Evolutionary conservation across 2,113 vertebrate genomes (phyloP).

Genomic region (Aphyosemion australe): DNA sequence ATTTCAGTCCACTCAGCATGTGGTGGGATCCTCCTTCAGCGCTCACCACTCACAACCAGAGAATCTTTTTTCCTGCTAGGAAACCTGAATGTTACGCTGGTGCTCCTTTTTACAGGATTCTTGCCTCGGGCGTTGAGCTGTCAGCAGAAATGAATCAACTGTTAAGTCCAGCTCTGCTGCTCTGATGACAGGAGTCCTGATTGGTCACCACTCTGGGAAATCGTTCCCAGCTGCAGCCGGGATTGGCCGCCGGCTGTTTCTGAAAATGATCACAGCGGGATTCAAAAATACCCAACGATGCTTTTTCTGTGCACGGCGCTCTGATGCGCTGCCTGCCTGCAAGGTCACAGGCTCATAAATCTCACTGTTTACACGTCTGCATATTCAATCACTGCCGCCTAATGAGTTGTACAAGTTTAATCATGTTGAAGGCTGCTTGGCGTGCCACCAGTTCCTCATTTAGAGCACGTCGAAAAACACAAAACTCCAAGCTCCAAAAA

Average conservation of each 20-base stretch:
- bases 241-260: slow-evolving; percentile 23
- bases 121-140: slow-evolving; percentile 30
- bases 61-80: slow-evolving; percentile 2
- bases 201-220: slow-evolving; percentile 56
- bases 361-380: slow-evolving; percentile 18
- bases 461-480: slow-evolving; percentile 1
- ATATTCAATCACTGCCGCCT: slow-evolving; percentile 55
- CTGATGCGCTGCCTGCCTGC: slow-evolving; percentile 3
- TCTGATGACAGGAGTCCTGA: slow-evolving; percentile 51
- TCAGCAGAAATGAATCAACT: slow-evolving; percentile 49
- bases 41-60: not conserved
- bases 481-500: slow-evolving; percentile 3
- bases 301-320: slow-evolving; percentile 15
- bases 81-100: slow-evolving; percentile 28
- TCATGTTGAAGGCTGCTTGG: slow-evolving; percentile 55
- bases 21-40: slow-evolving; percentile 3
- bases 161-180: slow-evolving; percentile 21
- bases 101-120: slow-evolving; percentile 2
- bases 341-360: slow-evolving; percentile 46
- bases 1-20: too few relatives aligned
- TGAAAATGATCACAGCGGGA: slow-evolving; percentile 48
- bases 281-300: slow-evolving; percentile 13
- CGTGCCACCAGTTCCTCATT: slow-evolving; percentile 27
- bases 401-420: slow-evolving; percentile 64
- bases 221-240: slow-evolving; percentile 14